phyloP scores from a whole-genome alignment of 2,113 vertebrate species.

The Ceyx melanurus region DNA sequence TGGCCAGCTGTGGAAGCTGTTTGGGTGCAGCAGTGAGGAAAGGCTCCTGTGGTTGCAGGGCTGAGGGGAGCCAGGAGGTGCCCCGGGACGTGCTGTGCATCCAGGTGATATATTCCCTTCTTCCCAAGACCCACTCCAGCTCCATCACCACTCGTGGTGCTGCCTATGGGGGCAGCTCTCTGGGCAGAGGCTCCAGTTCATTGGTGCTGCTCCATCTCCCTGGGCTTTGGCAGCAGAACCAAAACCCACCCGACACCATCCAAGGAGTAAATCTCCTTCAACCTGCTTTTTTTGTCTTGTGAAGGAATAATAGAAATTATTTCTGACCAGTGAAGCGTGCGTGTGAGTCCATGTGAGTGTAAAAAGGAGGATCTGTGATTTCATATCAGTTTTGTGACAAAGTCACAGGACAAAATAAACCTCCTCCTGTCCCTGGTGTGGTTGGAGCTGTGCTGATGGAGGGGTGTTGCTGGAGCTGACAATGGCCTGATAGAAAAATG shows the following conservation, averaged over 20 bases:
- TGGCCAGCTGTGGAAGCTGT: background rate
- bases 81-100: accelerated
- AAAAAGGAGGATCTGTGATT: background rate
- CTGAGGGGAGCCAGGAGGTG: background rate
- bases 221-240: background rate
- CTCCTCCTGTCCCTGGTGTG: background rate
- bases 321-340: background rate
- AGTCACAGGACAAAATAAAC: background rate
- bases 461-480: slow-evolving; percentile 33
- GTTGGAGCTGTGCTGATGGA: background rate
- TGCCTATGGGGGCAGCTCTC: background rate
- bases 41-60: background rate
- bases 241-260: background rate
- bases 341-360: background rate
- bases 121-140: too few relatives aligned
- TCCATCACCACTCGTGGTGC: accelerated
- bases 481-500: slow-evolving; percentile 37
- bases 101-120: background rate
- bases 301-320: background rate
- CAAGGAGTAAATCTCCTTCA: too few relatives aligned
- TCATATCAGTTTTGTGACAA: background rate
- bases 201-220: accelerated
- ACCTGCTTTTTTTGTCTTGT: background rate
- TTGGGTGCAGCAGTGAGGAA: background rate
- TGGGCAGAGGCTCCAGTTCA: accelerated